Conservation (phyloP, 2,888 invertebrate species). For the Phania funesta region DNA sequence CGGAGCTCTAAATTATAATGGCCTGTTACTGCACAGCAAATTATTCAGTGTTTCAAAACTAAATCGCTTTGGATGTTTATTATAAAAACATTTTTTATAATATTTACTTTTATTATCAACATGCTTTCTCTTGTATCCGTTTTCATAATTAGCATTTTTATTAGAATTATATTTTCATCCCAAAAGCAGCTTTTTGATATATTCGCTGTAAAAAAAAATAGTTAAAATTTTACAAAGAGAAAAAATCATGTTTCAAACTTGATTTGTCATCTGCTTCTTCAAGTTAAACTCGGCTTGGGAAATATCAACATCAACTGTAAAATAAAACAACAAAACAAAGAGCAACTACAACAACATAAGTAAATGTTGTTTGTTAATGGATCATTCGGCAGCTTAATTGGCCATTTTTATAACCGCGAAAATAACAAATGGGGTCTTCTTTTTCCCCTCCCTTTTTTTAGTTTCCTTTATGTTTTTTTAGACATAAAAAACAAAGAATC, state of each 20-base stretch:
- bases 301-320: neutral
- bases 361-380: slow-evolving; percentile 59
- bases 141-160: neutral
- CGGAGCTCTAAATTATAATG: too few species aligned
- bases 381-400: slow-evolving; percentile 63
- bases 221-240: slow-evolving; percentile 16
- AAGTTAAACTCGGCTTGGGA: neutral
- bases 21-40: too few species aligned
- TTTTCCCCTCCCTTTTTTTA: neutral
- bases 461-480: neutral
- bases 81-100: too few species aligned
- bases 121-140: neutral
- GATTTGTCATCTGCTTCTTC: neutral
- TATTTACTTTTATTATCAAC: too few species aligned
- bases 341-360: slow-evolving; percentile 34
- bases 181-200: neutral
- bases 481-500: too few species aligned
- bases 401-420: slow-evolving; percentile 60
- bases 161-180: neutral
- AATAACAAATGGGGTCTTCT: slow-evolving; percentile 21
- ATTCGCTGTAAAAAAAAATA: neutral
- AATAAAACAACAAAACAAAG: neutral
- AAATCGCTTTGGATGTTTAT: too few species aligned
- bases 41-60: too few species aligned
- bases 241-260: neutral